These are phyloP conservation scores for Tetrao urogallus DNA, from an alignment of 2,113 vertebrate species.

Conservation along the genomic window DNA sequence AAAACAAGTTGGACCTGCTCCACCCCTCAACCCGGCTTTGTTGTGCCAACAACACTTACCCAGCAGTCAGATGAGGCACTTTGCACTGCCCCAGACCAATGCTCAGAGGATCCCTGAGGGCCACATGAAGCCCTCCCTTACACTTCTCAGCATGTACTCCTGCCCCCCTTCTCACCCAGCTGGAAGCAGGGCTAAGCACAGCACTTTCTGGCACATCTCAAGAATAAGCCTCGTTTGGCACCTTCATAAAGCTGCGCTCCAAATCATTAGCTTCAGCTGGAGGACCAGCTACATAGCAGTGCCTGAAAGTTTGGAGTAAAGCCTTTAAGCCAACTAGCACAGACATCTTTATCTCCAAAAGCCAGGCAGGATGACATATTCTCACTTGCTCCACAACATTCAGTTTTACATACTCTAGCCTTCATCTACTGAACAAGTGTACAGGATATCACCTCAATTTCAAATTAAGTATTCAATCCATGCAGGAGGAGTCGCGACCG, in stretches of 20 bases:
- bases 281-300: neutral
- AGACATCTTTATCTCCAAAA: neutral
- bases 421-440: neutral
- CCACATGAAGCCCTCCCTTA: neutral
- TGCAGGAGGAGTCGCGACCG: neutral
- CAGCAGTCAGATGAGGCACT: neutral
- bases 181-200: neutral
- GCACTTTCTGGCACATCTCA: neutral
- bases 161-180: fast-evolving
- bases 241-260: neutral
- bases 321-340: neutral
- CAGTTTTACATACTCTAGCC: neutral
- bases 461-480: neutral
- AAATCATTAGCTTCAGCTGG: neutral
- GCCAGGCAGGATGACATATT: neutral
- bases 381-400: neutral
- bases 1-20: neutral
- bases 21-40: neutral
- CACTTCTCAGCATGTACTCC: neutral
- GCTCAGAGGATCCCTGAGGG: neutral
- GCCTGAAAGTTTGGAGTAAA: neutral
- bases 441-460: neutral
- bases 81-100: neutral
- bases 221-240: neutral
- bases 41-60: neutral